phyloP scores from a whole-genome alignment of 2,888 invertebrate species.

The Hemithea aestivaria region DNA sequence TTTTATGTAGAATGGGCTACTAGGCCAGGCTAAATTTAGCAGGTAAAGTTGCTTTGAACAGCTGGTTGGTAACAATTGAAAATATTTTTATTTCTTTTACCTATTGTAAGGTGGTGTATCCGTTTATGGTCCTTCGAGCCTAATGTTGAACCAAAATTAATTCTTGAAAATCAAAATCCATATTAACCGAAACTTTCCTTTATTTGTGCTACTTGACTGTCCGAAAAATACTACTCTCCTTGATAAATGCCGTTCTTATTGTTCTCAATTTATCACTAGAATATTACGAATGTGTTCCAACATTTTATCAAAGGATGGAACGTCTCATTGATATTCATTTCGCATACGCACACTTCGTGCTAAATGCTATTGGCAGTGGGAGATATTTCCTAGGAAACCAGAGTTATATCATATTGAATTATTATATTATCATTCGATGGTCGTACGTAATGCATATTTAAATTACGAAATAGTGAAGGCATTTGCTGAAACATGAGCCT shows the following conservation, averaged over 20 bases:
- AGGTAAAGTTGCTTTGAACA: too few relatives aligned
- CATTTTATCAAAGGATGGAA: slow-evolving; percentile 51
- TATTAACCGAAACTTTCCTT: slow-evolving; percentile 1
- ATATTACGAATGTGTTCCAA: too few relatives aligned
- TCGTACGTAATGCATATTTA: too few relatives aligned
- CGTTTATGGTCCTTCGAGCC: too few relatives aligned
- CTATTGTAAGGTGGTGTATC: too few relatives aligned
- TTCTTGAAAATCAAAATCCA: slow-evolving; percentile 8
- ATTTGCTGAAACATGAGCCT: too few relatives aligned
- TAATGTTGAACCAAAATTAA: slow-evolving; percentile 9
- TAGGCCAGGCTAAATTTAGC: too few relatives aligned
- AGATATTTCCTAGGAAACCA: slow-evolving; percentile 27
- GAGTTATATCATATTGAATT: slow-evolving; percentile 9
- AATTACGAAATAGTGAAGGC: too few relatives aligned
- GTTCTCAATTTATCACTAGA: slow-evolving; percentile 25
- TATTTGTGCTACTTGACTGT: too few relatives aligned
- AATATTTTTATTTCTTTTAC: too few relatives aligned
- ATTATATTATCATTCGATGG: slow-evolving; percentile 32
- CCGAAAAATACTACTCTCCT: slow-evolving; percentile 11
- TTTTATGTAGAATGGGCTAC: too few relatives aligned
- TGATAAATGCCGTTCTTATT: slow-evolving; percentile 47
- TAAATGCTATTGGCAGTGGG: slow-evolving; percentile 49
- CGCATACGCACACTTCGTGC: slow-evolving; percentile 55
- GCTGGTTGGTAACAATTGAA: too few relatives aligned
- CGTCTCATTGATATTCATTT: slow-evolving; percentile 55